Evolutionary conservation across 2,888 invertebrate species (phyloP).

Genomic region (Drosophila prostipennis): DNA sequence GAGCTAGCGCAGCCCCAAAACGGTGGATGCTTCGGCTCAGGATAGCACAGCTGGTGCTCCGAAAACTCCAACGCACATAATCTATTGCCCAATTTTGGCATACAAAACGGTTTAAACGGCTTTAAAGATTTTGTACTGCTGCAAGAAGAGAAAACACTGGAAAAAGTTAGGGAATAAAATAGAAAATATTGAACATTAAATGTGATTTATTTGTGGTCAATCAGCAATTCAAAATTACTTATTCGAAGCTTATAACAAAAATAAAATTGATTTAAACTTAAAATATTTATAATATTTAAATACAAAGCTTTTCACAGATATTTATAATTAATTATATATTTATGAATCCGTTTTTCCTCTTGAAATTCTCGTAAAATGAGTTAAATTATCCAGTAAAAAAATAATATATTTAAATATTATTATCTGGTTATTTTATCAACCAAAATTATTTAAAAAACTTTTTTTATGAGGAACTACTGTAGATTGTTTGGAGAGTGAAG

Average conservation of each 20-base stretch:
- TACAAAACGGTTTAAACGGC: slow-evolving; percentile 13
- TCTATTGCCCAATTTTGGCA: slow-evolving; percentile 44
- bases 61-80: slow-evolving; percentile 31
- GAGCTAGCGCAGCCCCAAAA: slow-evolving; percentile 44
- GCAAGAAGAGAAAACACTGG: neutral
- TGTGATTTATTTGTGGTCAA: neutral
- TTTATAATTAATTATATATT: too few species aligned
- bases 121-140: slow-evolving; percentile 7
- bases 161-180: neutral
- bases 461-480: neutral
- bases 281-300: too few species aligned
- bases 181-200: neutral
- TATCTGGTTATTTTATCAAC: too few species aligned
- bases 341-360: too few species aligned
- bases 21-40: slow-evolving; percentile 5
- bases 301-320: too few species aligned
- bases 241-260: too few species aligned
- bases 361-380: too few species aligned
- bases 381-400: too few species aligned
- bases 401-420: too few species aligned
- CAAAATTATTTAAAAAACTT: neutral
- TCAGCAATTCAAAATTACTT: neutral
- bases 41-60: slow-evolving; percentile 32
- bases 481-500: slow-evolving; percentile 1
- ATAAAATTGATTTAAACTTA: too few species aligned